Conservation (phyloP, 2,888 invertebrate genomes). For the Laothoe populi region DNA sequence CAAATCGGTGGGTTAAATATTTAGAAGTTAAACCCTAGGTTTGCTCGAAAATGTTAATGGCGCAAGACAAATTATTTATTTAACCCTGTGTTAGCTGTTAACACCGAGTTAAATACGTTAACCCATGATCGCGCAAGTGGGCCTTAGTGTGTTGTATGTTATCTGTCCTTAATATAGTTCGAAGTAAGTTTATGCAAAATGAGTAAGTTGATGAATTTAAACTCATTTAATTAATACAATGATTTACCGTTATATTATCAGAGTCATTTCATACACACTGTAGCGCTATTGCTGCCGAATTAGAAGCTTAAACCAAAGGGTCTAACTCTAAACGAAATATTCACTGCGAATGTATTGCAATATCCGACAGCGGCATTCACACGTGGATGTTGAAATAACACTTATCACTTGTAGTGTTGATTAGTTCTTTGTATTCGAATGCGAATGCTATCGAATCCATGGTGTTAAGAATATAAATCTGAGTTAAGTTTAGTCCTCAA, state of each 20-base stretch:
- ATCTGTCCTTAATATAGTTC: too few species aligned
- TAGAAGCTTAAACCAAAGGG: constrained; percentile 4
- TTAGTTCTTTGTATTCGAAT: neutral
- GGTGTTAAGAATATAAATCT: neutral
- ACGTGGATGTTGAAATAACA: constrained; percentile 1
- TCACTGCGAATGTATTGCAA: neutral
- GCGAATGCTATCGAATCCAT: neutral
- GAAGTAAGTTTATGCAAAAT: too few species aligned
- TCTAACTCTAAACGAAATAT: constrained; percentile 11
- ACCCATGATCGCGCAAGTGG: too few species aligned
- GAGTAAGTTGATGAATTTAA: too few species aligned
- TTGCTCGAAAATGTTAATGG: too few species aligned
- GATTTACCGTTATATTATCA: neutral
- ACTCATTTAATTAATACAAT: neutral
- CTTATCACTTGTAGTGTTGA: neutral
- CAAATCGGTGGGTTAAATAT: too few species aligned
- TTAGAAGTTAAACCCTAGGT: too few species aligned
- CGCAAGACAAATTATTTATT: too few species aligned
- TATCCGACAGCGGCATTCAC: neutral
- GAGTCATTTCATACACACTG: neutral
- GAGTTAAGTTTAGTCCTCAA: too few species aligned
- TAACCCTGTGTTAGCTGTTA: too few species aligned
- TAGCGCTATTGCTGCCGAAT: neutral
- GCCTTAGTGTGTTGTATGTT: too few species aligned
- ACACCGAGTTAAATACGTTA: too few species aligned